Base-by-base conservation (phyloP, 1,140 invertebrate genomes). In the Tetragonula clypearis region DNA sequence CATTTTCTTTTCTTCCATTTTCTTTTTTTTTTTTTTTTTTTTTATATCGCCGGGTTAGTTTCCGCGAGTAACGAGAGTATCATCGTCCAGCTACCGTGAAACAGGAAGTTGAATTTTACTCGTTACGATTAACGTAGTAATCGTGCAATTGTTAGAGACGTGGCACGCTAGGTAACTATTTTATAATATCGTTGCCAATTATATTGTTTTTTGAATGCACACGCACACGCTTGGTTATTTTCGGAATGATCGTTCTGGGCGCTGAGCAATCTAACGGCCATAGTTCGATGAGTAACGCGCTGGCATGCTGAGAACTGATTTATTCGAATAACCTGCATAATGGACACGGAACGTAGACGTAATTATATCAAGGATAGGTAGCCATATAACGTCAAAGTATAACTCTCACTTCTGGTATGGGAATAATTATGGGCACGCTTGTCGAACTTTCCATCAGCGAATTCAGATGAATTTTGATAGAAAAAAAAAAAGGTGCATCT, bases 291-390 rank as follows among this genome's bases (percentile, higher is more conserved):
- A 84, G 55, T 84, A 71, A 84, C 66, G 35, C 60, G 35, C 60
- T 60, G 65, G 21, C n/a, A 78, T 56, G 26, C 26, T 26, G 9
- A 23, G 55, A 49, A n/a, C 11, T 68, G 65, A 83, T 78, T 77
- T 71, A 79, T 84, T 84, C 66, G 41, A 55, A 84, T 71, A 78
- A 84, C 55, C 56, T 60, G 65, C 35, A 56, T 71, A 71, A 78
- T 79, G 55, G 55, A 60, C 53, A 56, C 23, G 60, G 62, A 77
- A 41, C 30, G 65, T 78, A 53, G 26, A 66, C 41, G 60, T 83
- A 78, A 78, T 83, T 78, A 69, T 78, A 78, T 79, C 55, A 26
- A 78, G 65, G n/a, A 83, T 83, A 62, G 41, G 49, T 21, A 19
- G 65, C n/a, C 15, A 30, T 78, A 53, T 35, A 69, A 12, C 15